Evolutionary conservation across 1,140 invertebrate genomes (phyloP).

Genomic region (Schlechtendalia chinensis): DNA sequence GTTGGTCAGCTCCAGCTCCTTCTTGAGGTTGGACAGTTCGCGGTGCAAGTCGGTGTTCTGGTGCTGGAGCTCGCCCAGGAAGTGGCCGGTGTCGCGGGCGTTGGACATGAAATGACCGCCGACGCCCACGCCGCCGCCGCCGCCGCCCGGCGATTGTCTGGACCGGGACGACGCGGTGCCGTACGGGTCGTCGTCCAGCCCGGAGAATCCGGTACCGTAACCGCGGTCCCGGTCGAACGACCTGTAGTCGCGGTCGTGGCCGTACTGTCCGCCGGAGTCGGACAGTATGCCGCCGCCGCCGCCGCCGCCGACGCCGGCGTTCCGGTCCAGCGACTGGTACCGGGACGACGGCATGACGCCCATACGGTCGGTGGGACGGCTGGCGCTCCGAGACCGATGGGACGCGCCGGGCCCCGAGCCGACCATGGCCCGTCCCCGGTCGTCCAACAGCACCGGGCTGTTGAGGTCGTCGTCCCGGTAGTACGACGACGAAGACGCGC

Average conservation of each 20-base stretch:
- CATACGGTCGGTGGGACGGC: conserved; percentile 66
- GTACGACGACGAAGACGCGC: conserved; percentile 60
- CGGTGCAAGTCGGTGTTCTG: conserved; percentile 93
- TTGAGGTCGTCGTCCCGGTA: conserved; percentile 71
- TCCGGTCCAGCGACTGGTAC: conserved; percentile 61
- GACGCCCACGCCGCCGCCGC: conserved; percentile 56
- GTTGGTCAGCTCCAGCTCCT: conserved; percentile 94
- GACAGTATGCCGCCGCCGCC: conserved; percentile 67
- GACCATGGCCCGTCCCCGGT: conserved; percentile 62
- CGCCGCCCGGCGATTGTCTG: conserved; percentile 70
- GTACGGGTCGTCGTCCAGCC: conserved; percentile 72
- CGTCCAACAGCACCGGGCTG: conserved; percentile 62
- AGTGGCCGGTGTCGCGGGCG: conserved; percentile 57
- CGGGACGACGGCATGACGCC: conserved; percentile 73
- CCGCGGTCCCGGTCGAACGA: conserved; percentile 60
- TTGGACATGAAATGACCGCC: conserved; percentile 60
- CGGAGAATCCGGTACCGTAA: conserved; percentile 66
- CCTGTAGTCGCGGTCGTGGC: conserved; percentile 66
- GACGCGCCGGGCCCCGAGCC: conserved; percentile 64
- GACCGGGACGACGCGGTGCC: conserved; percentile 62
- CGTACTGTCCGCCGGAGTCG: conserved; percentile 60
- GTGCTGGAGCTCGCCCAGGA: conserved; percentile 89
- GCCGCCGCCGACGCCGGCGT: conserved; percentile 57
- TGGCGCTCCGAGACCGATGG: conserved; percentile 59
- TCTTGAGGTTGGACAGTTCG: conserved; percentile 94